These are phyloP conservation scores for Uloborus plumipes DNA, from an alignment of 2,888 invertebrate species.

Conservation along the genomic window DNA sequence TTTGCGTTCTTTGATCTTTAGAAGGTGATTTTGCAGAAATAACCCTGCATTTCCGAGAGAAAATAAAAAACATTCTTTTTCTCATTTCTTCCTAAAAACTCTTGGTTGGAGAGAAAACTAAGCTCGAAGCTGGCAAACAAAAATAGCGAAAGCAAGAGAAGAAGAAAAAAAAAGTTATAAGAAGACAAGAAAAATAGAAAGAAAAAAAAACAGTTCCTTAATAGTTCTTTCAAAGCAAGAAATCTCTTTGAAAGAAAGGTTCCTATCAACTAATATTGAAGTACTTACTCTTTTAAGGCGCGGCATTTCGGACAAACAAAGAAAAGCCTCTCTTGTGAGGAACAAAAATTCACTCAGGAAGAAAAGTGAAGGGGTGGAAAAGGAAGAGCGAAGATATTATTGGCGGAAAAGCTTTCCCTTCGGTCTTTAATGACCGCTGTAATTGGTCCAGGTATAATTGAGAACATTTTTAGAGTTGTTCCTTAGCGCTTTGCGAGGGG, in stretches of 20 bases:
- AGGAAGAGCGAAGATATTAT: slow-evolving; percentile 51
- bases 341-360: slow-evolving; percentile 32
- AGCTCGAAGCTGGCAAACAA: slow-evolving; percentile 48
- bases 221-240: slow-evolving; percentile 63
- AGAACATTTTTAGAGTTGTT: slow-evolving; percentile 38
- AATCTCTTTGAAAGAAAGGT: slow-evolving; percentile 55
- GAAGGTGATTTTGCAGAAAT: slow-evolving; percentile 23
- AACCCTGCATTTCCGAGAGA: slow-evolving; percentile 14
- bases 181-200: slow-evolving; percentile 7
- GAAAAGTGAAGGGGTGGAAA: slow-evolving; percentile 10
- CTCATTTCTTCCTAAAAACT: slow-evolving; percentile 6
- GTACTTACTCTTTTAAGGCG: slow-evolving; percentile 56
- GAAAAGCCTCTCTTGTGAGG: slow-evolving; percentile 12
- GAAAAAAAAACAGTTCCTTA: slow-evolving; percentile 41
- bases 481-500: not conserved
- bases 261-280: slow-evolving; percentile 61
- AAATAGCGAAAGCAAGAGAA: not conserved
- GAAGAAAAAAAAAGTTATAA: not conserved
- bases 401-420: slow-evolving; percentile 31
- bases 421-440: slow-evolving; percentile 52
- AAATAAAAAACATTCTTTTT: not conserved
- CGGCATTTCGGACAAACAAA: slow-evolving; percentile 32
- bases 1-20: slow-evolving; percentile 49
- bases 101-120: slow-evolving; percentile 20
- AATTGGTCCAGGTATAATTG: slow-evolving; percentile 62